Evolutionary conservation across 1,140 invertebrate genomes (phyloP).

Genomic region (Heliconius melpomene): DNA sequence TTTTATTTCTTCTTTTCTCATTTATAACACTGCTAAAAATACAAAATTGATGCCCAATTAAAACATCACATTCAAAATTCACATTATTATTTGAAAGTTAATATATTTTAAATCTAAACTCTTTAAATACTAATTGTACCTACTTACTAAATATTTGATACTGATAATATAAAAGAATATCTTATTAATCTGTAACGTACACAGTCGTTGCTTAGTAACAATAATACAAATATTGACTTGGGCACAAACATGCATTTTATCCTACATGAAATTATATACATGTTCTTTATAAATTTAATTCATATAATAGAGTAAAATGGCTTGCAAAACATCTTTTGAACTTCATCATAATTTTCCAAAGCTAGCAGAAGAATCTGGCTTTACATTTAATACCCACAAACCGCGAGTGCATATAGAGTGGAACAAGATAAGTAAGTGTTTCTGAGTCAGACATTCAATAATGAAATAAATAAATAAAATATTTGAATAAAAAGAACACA

Average conservation of each 20-base stretch:
- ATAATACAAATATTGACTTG: constrained; percentile 31
- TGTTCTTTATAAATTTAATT: neutral
- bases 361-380: constrained; percentile 85
- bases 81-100: neutral
- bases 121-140: neutral
- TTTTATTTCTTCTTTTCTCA: constrained; percentile 44
- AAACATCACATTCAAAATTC: neutral
- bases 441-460: neutral
- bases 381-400: constrained; percentile 84
- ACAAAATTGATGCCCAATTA: neutral
- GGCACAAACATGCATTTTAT: neutral
- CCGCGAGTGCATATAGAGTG: constrained; percentile 83
- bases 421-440: constrained; percentile 84
- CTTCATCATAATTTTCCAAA: constrained; percentile 86
- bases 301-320: constrained; percentile 51
- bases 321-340: constrained; percentile 81
- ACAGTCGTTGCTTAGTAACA: constrained; percentile 58
- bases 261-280: no score
- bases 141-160: no score
- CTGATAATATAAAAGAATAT: no score
- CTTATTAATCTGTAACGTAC: neutral
- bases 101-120: neutral
- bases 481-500: neutral
- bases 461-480: neutral
- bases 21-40: neutral